Base-by-base conservation (phyloP, 1,140 invertebrate genomes). In the Neotoxoptera formosana region DNA sequence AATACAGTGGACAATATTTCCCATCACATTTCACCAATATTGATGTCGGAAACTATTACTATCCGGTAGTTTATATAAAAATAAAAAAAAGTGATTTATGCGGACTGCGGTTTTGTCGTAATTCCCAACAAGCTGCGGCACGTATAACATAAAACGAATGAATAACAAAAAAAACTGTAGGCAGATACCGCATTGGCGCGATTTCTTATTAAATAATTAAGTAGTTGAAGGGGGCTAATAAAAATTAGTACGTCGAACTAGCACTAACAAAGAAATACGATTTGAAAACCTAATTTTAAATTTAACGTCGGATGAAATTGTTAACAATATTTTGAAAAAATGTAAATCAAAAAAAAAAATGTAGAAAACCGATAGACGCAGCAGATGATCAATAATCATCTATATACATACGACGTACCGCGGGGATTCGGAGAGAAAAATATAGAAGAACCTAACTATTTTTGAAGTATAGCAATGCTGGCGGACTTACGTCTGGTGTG, bases 401-500 rank as follows among this genome's bases (percentile, higher is more conserved):
- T 41, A n/a, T n/a, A n/a, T n/a, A n/a, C 41, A 41, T 41, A 41
- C 41, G 41, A 4, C 41, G 4, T 41, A 41, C 4, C 41, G 41
- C 41, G 41, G 41, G 41, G 41, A 20, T 20, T 14, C 11, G 47
- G 47, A 48, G 47, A 48, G 14, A 14, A 14, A 1, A 48, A 1
- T 14, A 1, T 0, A 11, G 47, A 14, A 48, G 9, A 2, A 48
- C 47, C 47, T 11, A 0, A 47, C 14, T 2, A 51, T 20, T 20
- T 51, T 51, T 51, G 1, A 51, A 17, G 14, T 7, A 53, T 6
- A 6, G 6, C 23, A 11, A 1, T 11, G 41, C 41, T 41, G 6
- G 36, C 7, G 23, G 34, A 94, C 93, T 94, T 81, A 94, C 93
- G 48, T 94, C 93, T 14, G 93, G 93, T 4, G 93, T 91, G 36